Evolutionary conservation across 2,888 invertebrate genomes (phyloP).

Genomic region (Pediacus dermestoides): DNA sequence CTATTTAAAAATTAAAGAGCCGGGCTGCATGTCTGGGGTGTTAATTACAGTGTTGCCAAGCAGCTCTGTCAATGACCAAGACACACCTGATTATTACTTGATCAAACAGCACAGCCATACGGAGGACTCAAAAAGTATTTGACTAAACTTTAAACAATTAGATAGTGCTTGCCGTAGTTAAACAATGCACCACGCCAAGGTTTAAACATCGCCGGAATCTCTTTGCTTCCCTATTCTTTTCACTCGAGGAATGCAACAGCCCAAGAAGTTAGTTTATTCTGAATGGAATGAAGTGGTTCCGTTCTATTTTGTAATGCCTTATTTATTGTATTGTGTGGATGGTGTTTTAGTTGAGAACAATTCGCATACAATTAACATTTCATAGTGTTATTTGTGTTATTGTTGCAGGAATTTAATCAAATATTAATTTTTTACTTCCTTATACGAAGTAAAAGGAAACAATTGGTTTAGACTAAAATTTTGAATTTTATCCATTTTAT

Average conservation of each 20-base stretch:
- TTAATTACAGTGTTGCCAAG: constrained; percentile 41
- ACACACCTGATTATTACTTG: constrained; percentile 37
- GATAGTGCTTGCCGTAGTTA: constrained; percentile 12
- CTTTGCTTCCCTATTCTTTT: constrained; percentile 13
- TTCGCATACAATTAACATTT: too few species aligned
- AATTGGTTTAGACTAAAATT: too few species aligned
- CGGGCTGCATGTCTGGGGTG: constrained; percentile 40
- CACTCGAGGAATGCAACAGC: constrained; percentile 17
- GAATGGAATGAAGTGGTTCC: constrained; percentile 20
- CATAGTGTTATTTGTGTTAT: too few species aligned
- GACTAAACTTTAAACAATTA: constrained; percentile 34
- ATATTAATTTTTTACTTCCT: too few species aligned
- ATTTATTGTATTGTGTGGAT: too few species aligned
- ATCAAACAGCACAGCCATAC: constrained; percentile 31
- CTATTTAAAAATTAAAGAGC: constrained; percentile 40
- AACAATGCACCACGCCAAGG: constrained; percentile 9
- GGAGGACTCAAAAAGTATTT: constrained; percentile 24
- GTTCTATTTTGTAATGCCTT: too few species aligned
- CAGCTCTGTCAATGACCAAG: constrained; percentile 38
- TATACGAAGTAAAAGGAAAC: too few species aligned
- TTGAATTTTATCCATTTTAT: too few species aligned
- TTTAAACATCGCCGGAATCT: constrained; percentile 11
- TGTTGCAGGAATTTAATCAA: too few species aligned
- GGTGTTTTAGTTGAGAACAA: too few species aligned
- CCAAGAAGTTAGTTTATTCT: constrained; percentile 16